Evolutionary conservation across 2,888 invertebrate genomes (phyloP), one percentile per base, ranked within the genome.

Genomic region (Pachycephus smyrnensis): DNA sequence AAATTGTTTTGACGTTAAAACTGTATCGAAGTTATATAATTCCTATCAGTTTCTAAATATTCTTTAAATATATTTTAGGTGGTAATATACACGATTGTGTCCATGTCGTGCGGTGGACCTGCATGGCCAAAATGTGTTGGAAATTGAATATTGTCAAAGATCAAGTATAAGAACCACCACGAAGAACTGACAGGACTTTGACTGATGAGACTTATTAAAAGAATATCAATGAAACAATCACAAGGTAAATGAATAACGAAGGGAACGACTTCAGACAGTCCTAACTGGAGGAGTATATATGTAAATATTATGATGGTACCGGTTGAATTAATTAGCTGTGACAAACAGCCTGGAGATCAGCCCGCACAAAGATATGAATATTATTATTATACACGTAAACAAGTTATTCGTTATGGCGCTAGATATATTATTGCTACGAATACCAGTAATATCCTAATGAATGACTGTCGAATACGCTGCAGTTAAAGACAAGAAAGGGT

Each of bases 101-200:
- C 96, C 73, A 96, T 98, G 94, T 94, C 96, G 1, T 98, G 98
- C 89, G 98, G 98, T 12, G 97, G 97, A 2, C 92, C 97, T 12
- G 93, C 95, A 77, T 97, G 97, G 96, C 94, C 94, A 86, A 93
- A 93, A 12, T 97, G 97, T 88, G 91, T 95, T 69, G 92, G 93
- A 91, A 92, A 88, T 75, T 88, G 82, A 85, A 75, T 55, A 55
- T 55, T 55, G 6, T 55, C 23, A 55, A 55, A 55, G 40, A 15
- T 71, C 71, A 31, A 11, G 32, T 32, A 32, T 31, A 71, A 30
- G 23, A 71, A 71, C 71, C 32, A 32, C 12, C 11, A 30, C 23
- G 23, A 55, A 55, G 40, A 23, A 55, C 23, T 55, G 23, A 55
- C 15, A 23, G 9, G 23, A 55, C 9, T 40, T 40, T 71, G 31